Percentiles rank a stretch among this genome's conserved stretches.
These are phyloP conservation scores for Cebidichthys violaceus DNA, from an alignment of 2,113 vertebrate species.

Conservation along the genomic window DNA sequence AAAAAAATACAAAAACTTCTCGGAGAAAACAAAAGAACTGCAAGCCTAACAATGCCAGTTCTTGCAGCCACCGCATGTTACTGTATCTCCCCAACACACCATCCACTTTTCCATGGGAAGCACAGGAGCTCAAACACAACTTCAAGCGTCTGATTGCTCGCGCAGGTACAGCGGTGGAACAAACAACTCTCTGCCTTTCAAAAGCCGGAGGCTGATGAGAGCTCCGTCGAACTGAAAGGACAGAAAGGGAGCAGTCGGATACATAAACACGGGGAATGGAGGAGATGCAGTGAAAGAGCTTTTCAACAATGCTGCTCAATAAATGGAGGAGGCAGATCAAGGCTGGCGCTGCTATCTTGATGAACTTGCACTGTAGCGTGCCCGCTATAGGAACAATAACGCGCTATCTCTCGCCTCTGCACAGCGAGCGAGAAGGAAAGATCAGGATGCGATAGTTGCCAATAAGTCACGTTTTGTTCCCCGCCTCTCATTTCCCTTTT, in stretches of 20 bases:
- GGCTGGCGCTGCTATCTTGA: conserved; percentile 38
- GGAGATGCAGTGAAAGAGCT: conserved; percentile 1
- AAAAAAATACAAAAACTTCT: too few species aligned
- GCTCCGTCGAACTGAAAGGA: conserved; percentile 18
- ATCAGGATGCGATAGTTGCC: conserved; percentile 14
- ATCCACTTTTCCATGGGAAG: background rate
- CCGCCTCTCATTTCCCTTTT: conserved; percentile 19
- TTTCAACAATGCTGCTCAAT: conserved; percentile 40
- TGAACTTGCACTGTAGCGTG: conserved; percentile 13
- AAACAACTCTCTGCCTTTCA: conserved; percentile 7
- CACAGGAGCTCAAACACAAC: background rate
- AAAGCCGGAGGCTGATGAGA: conserved; percentile 39
- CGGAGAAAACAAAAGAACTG: background rate
- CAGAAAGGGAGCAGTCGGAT: conserved; percentile 48
- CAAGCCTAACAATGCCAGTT: background rate
- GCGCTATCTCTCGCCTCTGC: conserved; percentile 25
- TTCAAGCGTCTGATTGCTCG: background rate
- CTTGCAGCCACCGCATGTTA: background rate
- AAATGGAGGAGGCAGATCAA: conserved; percentile 47
- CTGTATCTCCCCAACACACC: background rate
- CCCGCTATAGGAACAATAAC: conserved; percentile 14
- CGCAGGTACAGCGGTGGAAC: conserved; percentile 5
- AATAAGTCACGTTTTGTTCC: conserved; percentile 18
- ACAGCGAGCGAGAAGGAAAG: background rate
- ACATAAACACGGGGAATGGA: conserved; percentile 20